phyloP scores from a whole-genome alignment of 2,113 vertebrate genomes.

The Myotis davidii region DNA sequence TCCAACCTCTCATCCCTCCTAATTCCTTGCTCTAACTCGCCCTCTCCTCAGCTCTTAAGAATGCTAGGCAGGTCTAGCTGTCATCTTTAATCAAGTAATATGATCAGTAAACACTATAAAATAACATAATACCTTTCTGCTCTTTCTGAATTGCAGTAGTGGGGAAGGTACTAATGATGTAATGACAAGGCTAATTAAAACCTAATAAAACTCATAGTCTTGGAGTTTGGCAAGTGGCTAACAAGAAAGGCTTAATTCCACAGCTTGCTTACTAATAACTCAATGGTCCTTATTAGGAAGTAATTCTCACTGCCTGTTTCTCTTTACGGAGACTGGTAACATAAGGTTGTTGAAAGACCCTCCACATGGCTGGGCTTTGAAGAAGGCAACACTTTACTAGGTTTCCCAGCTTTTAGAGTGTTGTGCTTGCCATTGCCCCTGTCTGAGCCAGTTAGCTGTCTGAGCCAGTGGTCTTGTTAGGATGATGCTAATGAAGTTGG shows the following conservation, averaged over 20 bases:
- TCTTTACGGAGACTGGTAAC: constrained; percentile 72
- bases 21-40: not conserved
- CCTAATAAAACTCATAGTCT: constrained; percentile 5
- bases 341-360: constrained; percentile 67
- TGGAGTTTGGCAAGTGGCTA: constrained; percentile 50
- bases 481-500: constrained; percentile 50
- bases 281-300: constrained; percentile 60
- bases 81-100: constrained; percentile 63
- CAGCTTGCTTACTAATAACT: constrained; percentile 42
- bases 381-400: constrained; percentile 42
- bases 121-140: constrained; percentile 53
- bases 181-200: constrained; percentile 73
- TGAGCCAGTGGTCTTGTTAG: constrained; percentile 42
- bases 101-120: constrained; percentile 51
- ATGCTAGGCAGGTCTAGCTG: constrained; percentile 38
- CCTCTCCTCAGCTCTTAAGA: constrained; percentile 51
- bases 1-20: not conserved
- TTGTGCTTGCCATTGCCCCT: constrained; percentile 20
- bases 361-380: constrained; percentile 52
- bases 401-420: not conserved
- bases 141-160: not conserved
- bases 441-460: not conserved
- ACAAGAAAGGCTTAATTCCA: constrained; percentile 53
- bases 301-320: constrained; percentile 59
- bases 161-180: constrained; percentile 42